Evolutionary conservation across 2,113 vertebrate genomes (phyloP).

Genomic region (Ia io): DNA sequence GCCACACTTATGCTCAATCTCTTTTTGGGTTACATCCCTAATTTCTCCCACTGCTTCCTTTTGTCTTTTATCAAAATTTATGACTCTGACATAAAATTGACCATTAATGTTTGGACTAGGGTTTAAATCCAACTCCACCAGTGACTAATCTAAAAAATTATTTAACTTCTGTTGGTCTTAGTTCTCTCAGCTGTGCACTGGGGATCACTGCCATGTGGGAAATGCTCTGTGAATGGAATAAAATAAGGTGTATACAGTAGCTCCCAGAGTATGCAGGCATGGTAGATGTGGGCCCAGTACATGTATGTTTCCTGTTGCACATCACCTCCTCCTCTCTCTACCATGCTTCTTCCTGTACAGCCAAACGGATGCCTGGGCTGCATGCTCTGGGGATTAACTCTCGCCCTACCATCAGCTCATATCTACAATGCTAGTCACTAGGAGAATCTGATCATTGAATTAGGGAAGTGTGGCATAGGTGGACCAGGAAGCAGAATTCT

Average conservation of each 20-base stretch:
- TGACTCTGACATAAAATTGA: neutral
- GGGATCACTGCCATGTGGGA: neutral
- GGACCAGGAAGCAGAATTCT: neutral
- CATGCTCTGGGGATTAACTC: neutral
- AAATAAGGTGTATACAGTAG: neutral
- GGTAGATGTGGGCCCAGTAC: fast-evolving
- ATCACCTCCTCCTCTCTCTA: neutral
- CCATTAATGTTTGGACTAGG: neutral
- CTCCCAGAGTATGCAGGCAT: neutral
- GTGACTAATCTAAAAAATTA: neutral
- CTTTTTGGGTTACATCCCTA: neutral
- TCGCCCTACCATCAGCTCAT: neutral
- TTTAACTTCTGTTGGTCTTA: neutral
- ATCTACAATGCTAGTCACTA: neutral
- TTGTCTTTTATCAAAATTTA: neutral
- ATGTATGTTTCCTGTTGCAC: fast-evolving
- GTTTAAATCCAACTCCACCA: neutral
- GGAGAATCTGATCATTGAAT: neutral
- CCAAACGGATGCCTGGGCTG: neutral
- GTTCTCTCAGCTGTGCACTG: neutral
- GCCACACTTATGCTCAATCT: neutral
- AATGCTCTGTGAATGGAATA: neutral
- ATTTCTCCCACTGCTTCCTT: neutral
- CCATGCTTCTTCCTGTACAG: neutral
- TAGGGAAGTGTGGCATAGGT: neutral